Evolutionary conservation across 2,888 invertebrate genomes (phyloP), one percentile per base, ranked within the genome.

Genomic region (Argyresthia albistria): DNA sequence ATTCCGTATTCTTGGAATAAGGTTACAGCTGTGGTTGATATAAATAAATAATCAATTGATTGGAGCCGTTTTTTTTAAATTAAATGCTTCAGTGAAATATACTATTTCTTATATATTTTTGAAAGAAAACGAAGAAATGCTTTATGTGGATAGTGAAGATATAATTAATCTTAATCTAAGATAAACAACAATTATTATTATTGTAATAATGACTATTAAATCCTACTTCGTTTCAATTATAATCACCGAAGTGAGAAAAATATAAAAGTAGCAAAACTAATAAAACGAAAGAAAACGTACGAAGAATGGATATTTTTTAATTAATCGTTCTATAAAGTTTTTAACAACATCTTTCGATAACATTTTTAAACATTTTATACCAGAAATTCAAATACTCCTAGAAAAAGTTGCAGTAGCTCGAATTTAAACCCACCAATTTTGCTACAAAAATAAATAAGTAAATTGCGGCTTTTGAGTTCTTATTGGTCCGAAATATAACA

Each of bases 171-270:
- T 35, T 35, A 36, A 37, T 16, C 35, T 37, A 37, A 36, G 16
- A 15, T 39, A n/a, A 37, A 36, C 10, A 37, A 25, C 10, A 10
- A 37, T 15, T 46, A 46, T 16, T 35, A 46, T 46, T 15, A 46
- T 16, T 25, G n/a, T 35, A 11, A 15, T 35, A 46, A 35, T 43
- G 11, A 43, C 42, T 50, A 50, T 50, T 50, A 50, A 42, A 42
- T 50, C 25, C 50, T 50, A 50, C 50, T 76, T 76, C 70, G 75
- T 76, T 78, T 66, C 69, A 72, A 66, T 66, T 68, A 66, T 65
- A 68, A 64, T 74, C 68, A 73, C 69, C 64, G 68, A 66, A 37
- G 15, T 35, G 36, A 63, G 62, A 66, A 59, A 63, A 59, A 36
- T 37, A 37, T 48, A 48, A 48, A 48, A 48, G 37, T 36, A 37